Evolutionary conservation across 1,140 invertebrate species (phyloP).

Genomic region (Danaus melanippus): DNA sequence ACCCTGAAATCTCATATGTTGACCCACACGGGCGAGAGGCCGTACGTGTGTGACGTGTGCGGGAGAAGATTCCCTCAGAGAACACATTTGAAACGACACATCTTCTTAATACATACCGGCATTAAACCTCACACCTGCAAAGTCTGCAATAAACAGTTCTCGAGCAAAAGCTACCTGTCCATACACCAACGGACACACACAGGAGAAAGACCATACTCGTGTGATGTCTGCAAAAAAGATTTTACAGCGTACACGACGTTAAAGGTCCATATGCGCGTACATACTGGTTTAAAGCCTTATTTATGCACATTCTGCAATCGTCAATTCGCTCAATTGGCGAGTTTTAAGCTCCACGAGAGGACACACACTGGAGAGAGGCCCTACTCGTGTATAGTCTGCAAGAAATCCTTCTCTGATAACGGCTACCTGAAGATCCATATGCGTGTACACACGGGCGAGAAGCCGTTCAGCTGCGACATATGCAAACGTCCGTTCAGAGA

Average conservation of each 20-base stretch:
- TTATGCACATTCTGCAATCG: conserved; percentile 83
- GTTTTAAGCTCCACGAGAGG: conserved; percentile 86
- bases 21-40: conserved; percentile 89
- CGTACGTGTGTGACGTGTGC: conserved; percentile 88
- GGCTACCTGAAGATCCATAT: conserved; percentile 66
- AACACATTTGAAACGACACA: conserved; percentile 83
- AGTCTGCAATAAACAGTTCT: conserved; percentile 72
- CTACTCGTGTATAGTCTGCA: conserved; percentile 77
- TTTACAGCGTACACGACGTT: conserved; percentile 68
- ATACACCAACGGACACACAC: conserved; percentile 71
- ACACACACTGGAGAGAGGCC: conserved; percentile 88
- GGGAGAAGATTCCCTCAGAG: conserved; percentile 86
- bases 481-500: conserved; percentile 59
- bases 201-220: conserved; percentile 74
- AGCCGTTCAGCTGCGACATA: conserved; percentile 51
- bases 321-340: conserved; percentile 82
- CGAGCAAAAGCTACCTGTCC: conserved; percentile 77
- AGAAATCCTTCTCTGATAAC: conserved; percentile 61
- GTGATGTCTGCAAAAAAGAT: conserved; percentile 63
- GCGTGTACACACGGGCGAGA: conserved; percentile 62
- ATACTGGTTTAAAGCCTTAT: conserved; percentile 77
- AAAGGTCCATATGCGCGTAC: conserved; percentile 76
- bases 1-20: conserved; percentile 85
- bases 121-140: conserved; percentile 56
- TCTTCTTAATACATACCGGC: conserved; percentile 58